Conservation (phyloP, 2,797 vertebrate genomes). For the Sardinella longiceps region DNA sequence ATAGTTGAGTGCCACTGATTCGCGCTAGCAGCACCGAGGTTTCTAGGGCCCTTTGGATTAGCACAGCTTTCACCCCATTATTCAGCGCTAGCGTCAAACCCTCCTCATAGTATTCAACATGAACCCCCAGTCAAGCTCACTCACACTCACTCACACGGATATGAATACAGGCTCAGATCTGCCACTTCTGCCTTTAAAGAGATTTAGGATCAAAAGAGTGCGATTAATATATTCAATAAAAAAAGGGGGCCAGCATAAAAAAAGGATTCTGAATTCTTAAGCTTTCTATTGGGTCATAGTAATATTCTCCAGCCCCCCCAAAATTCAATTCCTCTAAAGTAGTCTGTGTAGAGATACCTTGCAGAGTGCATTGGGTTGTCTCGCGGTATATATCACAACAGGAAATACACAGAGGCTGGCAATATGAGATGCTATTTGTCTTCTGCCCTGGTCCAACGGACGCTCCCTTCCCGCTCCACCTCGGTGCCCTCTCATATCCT, state of each 20-base stretch:
- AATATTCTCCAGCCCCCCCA: background rate
- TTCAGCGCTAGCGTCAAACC: background rate
- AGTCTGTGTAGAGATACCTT: background rate
- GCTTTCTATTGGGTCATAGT: background rate
- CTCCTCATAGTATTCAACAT: background rate
- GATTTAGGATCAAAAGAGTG: background rate
- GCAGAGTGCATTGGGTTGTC: background rate
- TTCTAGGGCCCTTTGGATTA: background rate
- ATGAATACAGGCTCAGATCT: background rate
- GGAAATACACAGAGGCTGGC: slow-evolving; percentile 3
- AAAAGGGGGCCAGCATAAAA: background rate
- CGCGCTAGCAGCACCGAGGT: background rate
- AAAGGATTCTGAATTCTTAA: background rate
- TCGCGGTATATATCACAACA: background rate
- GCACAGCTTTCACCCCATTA: background rate
- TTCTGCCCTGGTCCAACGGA: background rate
- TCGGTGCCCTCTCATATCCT: slow-evolving; percentile 17
- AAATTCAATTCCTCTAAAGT: background rate
- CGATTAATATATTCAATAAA: background rate
- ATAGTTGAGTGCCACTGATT: background rate
- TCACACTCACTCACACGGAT: background rate
- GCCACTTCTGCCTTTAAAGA: background rate
- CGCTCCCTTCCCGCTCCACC: background rate
- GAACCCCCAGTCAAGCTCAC: background rate
- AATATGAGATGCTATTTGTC: slow-evolving; percentile 3